Base-by-base conservation (phyloP, 2,888 invertebrate genomes). In the Adelognathus sp. region DNA sequence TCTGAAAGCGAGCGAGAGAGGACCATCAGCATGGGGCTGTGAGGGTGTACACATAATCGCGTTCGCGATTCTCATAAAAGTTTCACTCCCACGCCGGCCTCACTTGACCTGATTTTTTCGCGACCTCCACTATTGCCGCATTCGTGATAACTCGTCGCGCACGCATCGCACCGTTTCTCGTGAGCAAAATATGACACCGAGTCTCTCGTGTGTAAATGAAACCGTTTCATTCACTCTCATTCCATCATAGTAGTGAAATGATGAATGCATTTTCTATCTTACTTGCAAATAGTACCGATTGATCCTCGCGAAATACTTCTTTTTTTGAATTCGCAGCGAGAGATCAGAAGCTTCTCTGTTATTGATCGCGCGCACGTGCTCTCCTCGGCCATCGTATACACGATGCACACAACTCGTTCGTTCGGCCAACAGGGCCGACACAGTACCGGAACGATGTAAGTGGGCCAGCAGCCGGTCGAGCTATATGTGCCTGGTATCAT, bases 291-390 rank as follows among this genome's bases (percentile, higher is more conserved):
- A 4, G 24, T 7, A 24, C n/a, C 27, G 7, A 29, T 11, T 4
- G 54, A 54, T 27, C 2, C n/a, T 54, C 29, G 27, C 16, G 16
- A 54, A 29, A 41, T 2, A 52, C 16, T 11, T 29, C 52, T 70
- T 54, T 66, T 63, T 56, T 74, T 52, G 4, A 70, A 74, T 71
- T 60, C 60, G 60, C 54, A n/a, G 44, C 44, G 70, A 77, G 33
- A 77, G 70, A 73, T 76, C 66, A 77, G 73, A 74, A 61, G 73
- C 66, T 73, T 81, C 77, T 81, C 83, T 86, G 74, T 88, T 89
- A 89, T 89, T 89, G 89, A 89, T 89, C 89, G 89, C 76, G 84
- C 83, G 84, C 89, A 89, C 89, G 89, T 89, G 89, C 84, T 89
- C 77, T 27, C 21, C 56, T 73, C 44, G 58, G 27, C 60, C 52